Conservation (phyloP, 2,797 vertebrate genomes). For the Eremophila alpestris region DNA sequence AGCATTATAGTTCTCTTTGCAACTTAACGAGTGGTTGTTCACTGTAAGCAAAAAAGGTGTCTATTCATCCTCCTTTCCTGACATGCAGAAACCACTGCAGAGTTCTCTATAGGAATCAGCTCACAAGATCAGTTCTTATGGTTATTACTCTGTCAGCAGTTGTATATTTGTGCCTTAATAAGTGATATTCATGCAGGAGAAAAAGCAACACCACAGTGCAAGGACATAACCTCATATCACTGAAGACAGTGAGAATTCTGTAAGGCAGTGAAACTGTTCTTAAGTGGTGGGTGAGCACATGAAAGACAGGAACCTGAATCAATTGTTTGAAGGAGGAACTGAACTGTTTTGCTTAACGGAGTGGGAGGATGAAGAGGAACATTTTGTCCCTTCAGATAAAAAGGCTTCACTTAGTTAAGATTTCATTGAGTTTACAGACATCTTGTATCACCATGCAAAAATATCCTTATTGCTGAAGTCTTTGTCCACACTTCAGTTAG, state of each 20-base stretch:
- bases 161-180: neutral
- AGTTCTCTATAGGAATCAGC: neutral
- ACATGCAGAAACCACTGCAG: neutral
- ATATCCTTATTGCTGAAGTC: slow-evolving; percentile 29
- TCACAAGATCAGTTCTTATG: neutral
- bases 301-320: neutral
- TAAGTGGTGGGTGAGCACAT: fast-evolving
- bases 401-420: neutral
- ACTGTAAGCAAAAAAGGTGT: neutral
- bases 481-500: slow-evolving; percentile 25
- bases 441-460: slow-evolving; percentile 15
- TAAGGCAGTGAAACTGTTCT: neutral
- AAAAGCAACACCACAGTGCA: neutral
- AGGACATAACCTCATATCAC: neutral
- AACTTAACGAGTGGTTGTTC: neutral
- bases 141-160: neutral
- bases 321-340: neutral
- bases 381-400: neutral
- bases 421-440: slow-evolving; percentile 8
- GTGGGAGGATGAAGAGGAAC: slow-evolving; percentile 13
- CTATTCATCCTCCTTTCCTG: neutral
- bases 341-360: neutral
- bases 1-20: neutral
- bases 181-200: neutral
- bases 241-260: neutral